Conservation (phyloP, 2,888 invertebrate species). For the Drosophila anomelani region DNA sequence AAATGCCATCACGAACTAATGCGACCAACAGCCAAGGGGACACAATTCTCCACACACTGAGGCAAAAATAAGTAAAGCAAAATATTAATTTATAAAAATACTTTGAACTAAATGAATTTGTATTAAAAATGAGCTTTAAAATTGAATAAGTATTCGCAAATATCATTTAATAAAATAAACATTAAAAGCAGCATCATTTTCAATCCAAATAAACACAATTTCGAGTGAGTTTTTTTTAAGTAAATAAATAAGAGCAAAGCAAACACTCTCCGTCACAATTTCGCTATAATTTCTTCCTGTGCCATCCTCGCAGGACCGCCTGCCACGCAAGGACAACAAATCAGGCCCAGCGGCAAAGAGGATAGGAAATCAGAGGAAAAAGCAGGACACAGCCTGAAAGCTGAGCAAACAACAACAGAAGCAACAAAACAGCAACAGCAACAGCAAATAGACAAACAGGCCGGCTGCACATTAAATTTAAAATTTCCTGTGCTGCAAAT, state of each 20-base stretch:
- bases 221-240: not conserved
- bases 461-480: conserved; percentile 69
- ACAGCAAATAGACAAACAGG: conserved; percentile 25
- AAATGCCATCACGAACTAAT: conserved; percentile 35
- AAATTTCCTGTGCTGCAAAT: conserved; percentile 65
- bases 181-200: not conserved
- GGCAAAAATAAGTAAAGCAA: not conserved
- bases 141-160: not conserved
- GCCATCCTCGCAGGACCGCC: conserved; percentile 7
- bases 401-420: conserved; percentile 20
- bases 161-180: not conserved
- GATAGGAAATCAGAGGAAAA: conserved; percentile 23
- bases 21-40: conserved; percentile 3
- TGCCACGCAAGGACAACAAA: conserved; percentile 19
- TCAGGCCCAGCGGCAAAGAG: conserved; percentile 27
- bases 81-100: not conserved
- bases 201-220: not conserved
- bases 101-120: not conserved
- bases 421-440: not conserved
- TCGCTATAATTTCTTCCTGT: not conserved
- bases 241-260: conserved; percentile 3
- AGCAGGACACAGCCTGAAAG: conserved; percentile 19
- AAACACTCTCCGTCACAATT: not conserved
- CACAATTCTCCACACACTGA: conserved; percentile 3
- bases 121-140: not conserved